These are phyloP conservation scores for Clarias pachynema DNA, from an alignment of 2,797 vertebrate genomes.

Conservation along the genomic window DNA sequence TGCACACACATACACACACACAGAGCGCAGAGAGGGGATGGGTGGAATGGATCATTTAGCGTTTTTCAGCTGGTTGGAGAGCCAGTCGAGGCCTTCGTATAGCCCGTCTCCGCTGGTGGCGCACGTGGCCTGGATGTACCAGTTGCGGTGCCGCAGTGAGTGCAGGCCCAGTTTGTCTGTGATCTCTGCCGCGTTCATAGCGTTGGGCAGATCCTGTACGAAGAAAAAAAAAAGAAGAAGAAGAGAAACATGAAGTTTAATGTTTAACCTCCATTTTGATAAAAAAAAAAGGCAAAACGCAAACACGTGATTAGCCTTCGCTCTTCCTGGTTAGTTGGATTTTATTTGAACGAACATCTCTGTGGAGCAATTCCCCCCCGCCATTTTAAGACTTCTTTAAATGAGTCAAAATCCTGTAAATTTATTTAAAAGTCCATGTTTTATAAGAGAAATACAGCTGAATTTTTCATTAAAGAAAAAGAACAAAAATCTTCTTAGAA, in stretches of 20 bases:
- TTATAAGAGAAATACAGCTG: no score
- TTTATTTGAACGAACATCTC: no score
- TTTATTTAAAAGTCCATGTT: no score
- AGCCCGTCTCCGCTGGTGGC: conserved; percentile 80
- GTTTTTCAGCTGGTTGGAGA: conserved; percentile 75
- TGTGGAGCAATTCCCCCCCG: no score
- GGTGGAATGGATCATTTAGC: conserved; percentile 71
- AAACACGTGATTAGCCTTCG: no score
- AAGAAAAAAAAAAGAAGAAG: neutral
- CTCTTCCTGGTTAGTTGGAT: no score
- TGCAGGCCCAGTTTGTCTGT: conserved; percentile 78
- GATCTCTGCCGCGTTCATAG: conserved; percentile 79
- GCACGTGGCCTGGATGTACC: conserved; percentile 82
- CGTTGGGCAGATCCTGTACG: conserved; percentile 77
- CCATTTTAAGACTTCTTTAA: no score
- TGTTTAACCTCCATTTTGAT: neutral
- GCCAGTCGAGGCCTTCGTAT: conserved; percentile 81
- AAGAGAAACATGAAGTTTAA: neutral
- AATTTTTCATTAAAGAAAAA: no score
- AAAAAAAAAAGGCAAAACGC: neutral
- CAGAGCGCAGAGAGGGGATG: conserved; percentile 52
- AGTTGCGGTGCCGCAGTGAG: conserved; percentile 70
- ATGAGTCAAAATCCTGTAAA: no score
- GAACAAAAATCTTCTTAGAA: no score
- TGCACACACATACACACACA: conserved; percentile 47